These are phyloP conservation scores for Stigmatopora nigra DNA, from an alignment of 2,113 vertebrate genomes.

Conservation along the genomic window DNA sequence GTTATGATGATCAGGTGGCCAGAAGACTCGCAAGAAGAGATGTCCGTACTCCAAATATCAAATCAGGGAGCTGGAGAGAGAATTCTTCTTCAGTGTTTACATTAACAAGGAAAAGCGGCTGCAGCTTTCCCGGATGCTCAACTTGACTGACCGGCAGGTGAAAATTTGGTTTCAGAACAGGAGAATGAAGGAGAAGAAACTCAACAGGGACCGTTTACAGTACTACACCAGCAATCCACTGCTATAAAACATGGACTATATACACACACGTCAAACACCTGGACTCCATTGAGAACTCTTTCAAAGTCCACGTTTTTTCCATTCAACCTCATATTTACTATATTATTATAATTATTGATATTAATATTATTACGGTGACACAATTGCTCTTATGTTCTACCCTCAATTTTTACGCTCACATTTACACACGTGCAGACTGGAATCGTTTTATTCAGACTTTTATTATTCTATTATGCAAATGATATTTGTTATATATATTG, in stretches of 20 bases:
- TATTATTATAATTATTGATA: constrained; percentile 56
- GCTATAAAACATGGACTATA: constrained; percentile 69
- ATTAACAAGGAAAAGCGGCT: constrained; percentile 99
- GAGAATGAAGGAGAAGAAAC: constrained; percentile 99
- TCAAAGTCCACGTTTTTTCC: constrained; percentile 32
- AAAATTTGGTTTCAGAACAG: constrained; percentile 99
- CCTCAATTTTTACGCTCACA: not conserved
- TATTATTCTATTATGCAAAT: constrained; percentile 26
- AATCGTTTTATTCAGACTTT: not conserved
- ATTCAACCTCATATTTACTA: constrained; percentile 28
- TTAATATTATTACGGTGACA: constrained; percentile 35
- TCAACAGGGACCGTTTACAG: constrained; percentile 98
- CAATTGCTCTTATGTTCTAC: constrained; percentile 15
- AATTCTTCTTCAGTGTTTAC: constrained; percentile 99
- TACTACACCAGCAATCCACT: constrained; percentile 94
- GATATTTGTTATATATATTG: not conserved
- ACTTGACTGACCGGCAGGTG: constrained; percentile 94
- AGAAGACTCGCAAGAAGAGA: constrained; percentile 93
- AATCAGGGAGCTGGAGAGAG: constrained; percentile 95
- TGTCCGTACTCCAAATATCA: constrained; percentile 97
- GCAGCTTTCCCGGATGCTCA: constrained; percentile 95
- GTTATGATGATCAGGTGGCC: constrained; percentile 78
- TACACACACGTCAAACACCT: constrained; percentile 18
- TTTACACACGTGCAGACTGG: constrained; percentile 10
- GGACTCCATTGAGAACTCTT: constrained; percentile 27